Percentiles rank a stretch among this genome's conserved stretches.
These are phyloP conservation scores for Prionailurus bengalensis DNA, from an alignment of 2,113 vertebrate species.

Conservation along the genomic window DNA sequence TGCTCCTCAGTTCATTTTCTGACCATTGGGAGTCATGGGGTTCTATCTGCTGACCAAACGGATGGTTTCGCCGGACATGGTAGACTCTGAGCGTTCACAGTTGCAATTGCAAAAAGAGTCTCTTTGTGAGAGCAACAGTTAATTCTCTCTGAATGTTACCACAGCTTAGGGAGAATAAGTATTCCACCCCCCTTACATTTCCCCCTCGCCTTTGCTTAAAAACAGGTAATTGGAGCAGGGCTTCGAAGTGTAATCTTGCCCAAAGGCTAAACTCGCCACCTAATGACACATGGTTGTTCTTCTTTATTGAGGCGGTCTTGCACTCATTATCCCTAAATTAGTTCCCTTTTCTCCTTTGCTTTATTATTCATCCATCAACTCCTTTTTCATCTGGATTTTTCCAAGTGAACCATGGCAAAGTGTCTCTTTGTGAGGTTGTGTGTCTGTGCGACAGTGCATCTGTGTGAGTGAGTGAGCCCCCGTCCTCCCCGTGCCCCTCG, in stretches of 20 bases:
- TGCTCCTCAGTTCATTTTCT: background rate
- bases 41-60: background rate
- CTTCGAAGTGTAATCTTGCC: conserved; percentile 85
- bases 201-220: conserved; percentile 75
- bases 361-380: conserved; percentile 78
- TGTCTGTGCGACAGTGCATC: conserved; percentile 45
- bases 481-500: background rate
- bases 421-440: conserved; percentile 62
- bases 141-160: conserved; percentile 75
- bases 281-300: conserved; percentile 79
- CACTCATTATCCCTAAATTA: conserved; percentile 84
- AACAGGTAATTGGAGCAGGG: conserved; percentile 80
- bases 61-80: background rate
- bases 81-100: conserved; percentile 50
- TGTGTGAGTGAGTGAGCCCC: conserved; percentile 37
- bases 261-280: conserved; percentile 81
- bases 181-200: conserved; percentile 55
- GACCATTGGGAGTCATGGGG: background rate
- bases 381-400: conserved; percentile 80
- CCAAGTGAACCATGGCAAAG: conserved; percentile 78
- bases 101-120: conserved; percentile 30
- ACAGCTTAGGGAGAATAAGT: conserved; percentile 61
- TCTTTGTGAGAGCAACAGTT: conserved; percentile 74
- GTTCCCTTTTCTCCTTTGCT: conserved; percentile 77
- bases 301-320: conserved; percentile 80